Evolutionary conservation across 2,888 invertebrate species (phyloP).

Genomic region (Belgica antarctica): DNA sequence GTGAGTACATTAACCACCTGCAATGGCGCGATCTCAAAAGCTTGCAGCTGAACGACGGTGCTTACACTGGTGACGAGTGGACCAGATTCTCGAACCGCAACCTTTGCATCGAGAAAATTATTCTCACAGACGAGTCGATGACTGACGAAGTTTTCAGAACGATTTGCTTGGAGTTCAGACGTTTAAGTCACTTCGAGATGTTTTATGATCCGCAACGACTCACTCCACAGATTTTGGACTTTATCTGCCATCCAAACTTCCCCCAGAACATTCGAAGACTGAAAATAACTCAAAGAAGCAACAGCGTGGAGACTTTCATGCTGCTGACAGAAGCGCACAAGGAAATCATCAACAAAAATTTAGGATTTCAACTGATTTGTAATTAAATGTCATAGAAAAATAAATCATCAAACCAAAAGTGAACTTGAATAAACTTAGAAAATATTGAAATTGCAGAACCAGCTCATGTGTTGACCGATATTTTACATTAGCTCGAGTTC

Average conservation of each 20-base stretch:
- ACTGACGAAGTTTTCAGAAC: constrained; percentile 5
- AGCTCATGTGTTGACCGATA: background rate
- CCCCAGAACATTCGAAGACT: constrained; percentile 7
- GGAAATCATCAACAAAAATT: background rate
- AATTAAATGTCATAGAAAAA: background rate
- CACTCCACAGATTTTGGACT: background rate
- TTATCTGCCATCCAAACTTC: background rate
- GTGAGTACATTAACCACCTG: constrained; percentile 26
- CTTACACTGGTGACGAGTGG: background rate
- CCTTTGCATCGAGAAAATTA: background rate
- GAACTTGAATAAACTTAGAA: background rate
- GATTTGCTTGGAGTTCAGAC: background rate
- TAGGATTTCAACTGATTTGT: background rate
- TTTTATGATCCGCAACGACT: constrained; percentile 30
- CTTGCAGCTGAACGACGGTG: background rate
- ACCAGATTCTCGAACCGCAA: background rate
- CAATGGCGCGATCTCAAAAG: background rate
- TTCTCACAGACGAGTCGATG: constrained; percentile 20
- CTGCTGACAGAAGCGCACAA: background rate
- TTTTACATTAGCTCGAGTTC: background rate
- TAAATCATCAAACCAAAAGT: constrained; percentile 48
- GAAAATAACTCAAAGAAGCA: constrained; percentile 3
- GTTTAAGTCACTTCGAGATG: constrained; percentile 4
- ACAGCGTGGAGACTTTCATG: background rate
- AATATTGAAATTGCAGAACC: background rate